Evolutionary conservation across 2,888 invertebrate species (phyloP), one percentile per base, ranked within the genome.

Genomic region (Conops quadrifasciatus): DNA sequence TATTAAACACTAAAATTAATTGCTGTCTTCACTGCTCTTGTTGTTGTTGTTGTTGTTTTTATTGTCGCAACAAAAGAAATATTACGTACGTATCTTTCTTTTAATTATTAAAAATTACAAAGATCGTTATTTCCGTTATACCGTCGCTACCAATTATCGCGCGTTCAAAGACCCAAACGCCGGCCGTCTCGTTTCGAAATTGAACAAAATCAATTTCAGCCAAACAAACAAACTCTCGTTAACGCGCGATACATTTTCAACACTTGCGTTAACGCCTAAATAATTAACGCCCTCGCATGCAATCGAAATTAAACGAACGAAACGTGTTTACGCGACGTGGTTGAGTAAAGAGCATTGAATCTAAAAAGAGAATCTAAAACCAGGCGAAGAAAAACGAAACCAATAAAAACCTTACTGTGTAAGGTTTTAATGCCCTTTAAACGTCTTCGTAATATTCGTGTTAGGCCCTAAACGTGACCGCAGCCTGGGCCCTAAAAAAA

Each of bases 221-320:
- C 36, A 19, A 30, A 30, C n/a, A 24, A n/a, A 5, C n/a, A n/a
- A 3, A 11, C 3, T 30, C 60, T 24, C 63, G 36, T 24, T n/a
- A 2, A 47, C 45, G 15, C 45, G 26, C 45, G 26, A 0, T 15
- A 36, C 15, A 36, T 30, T 51, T 53, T 28, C 53, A 59, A 45
- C 19, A 45, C 19, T 47, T 47, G 16, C 5, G 67, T 43, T 36
- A 56, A 7, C 24, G 62, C 9, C 43, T 15, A 45, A 36, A 30
- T 62, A 60, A 68, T 62, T 62, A 62, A 62, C 62, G 68, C 68
- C 68, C 49, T 36, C 60, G 62, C 68, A 21, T 36, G 19, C 13
- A 24, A 24, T 47, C 4, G 26, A 59, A 62, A 28, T 36, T 49
- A 62, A 68, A 68, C 60, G 21, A 24, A 36, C 9, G 9, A 36